Percentiles rank a stretch among this genome's conserved stretches.
Conservation (phyloP, 2,888 invertebrate species). For the Drosophila austrosaltans region DNA sequence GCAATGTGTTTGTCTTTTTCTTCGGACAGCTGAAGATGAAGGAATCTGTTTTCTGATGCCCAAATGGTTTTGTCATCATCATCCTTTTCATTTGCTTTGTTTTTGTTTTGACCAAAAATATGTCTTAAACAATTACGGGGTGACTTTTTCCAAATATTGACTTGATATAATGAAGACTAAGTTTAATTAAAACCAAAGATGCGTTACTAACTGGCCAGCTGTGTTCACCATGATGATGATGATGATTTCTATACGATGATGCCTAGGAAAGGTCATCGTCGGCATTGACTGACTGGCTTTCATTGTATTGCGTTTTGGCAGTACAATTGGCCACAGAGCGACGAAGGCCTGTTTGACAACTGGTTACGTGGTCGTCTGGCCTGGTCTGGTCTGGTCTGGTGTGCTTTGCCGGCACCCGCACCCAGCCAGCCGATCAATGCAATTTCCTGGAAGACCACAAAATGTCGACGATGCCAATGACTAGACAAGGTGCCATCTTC, state of each 20-base stretch:
- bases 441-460: conserved; percentile 72
- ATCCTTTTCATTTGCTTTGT: conserved; percentile 29
- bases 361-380: conserved; percentile 60
- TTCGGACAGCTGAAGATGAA: conserved; percentile 30
- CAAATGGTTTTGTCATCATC: conserved; percentile 43
- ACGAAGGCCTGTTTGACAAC: conserved; percentile 76
- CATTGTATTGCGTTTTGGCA: conserved; percentile 42
- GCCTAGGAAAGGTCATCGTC: conserved; percentile 58
- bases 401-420: conserved; percentile 37
- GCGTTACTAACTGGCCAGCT: conserved; percentile 35
- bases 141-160: conserved; percentile 30
- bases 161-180: conserved; percentile 25
- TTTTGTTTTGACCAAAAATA: conserved; percentile 37
- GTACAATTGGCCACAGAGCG: conserved; percentile 70
- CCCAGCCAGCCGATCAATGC: conserved; percentile 59
- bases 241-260: neutral
- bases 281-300: conserved; percentile 53
- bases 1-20: conserved; percentile 21
- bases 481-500: conserved; percentile 70
- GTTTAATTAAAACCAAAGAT: conserved; percentile 12
- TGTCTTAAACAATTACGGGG: conserved; percentile 54
- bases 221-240: conserved; percentile 22
- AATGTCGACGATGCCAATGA: conserved; percentile 27
- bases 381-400: too few species aligned
- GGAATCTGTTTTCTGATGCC: conserved; percentile 16